A percentile compares a stretch with the other conserved stretches of the same genome.
phyloP scores from a whole-genome alignment of 2,888 invertebrate genomes.

The Leucophora obtusa region DNA sequence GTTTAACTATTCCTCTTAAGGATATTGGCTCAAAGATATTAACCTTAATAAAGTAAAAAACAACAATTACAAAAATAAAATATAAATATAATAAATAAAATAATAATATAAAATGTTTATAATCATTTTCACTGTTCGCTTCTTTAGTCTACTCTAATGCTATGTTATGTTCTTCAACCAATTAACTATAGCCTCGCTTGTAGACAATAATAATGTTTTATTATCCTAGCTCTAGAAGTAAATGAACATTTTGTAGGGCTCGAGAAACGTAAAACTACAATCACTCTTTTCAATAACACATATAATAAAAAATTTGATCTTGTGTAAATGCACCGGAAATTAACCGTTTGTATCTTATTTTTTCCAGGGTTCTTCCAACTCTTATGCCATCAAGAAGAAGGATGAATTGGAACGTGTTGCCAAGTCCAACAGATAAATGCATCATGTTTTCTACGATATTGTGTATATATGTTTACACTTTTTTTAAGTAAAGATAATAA shows the following conservation, averaged over 20 bases:
- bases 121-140: no score
- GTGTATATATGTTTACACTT: slow-evolving; percentile 51
- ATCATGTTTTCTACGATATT: slow-evolving; percentile 44
- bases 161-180: slow-evolving; percentile 19
- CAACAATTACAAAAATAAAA: no score
- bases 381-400: slow-evolving; percentile 99
- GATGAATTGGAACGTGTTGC: slow-evolving; percentile 99
- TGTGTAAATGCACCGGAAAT: no score
- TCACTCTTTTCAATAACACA: neutral
- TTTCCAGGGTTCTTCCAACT: slow-evolving; percentile 97
- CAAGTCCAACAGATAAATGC: slow-evolving; percentile 98
- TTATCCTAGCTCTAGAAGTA: neutral
- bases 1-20: no score
- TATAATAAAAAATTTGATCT: neutral
- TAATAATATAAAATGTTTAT: no score
- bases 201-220: slow-evolving; percentile 35
- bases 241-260: neutral
- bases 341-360: slow-evolving; percentile 31
- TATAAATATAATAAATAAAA: no score
- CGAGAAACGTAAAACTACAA: slow-evolving; percentile 37
- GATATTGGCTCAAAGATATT: no score
- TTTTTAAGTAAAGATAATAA: slow-evolving; percentile 52
- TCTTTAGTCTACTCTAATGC: slow-evolving; percentile 35
- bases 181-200: slow-evolving; percentile 40
- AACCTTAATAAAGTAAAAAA: no score